phyloP scores from a whole-genome alignment of 2,113 vertebrate species.

The zebrafish (Danio rerio) region GRCz12tu NC_133176.1:26716501-26717000 shows the following conservation, averaged over 20 bases:
- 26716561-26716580: no score
- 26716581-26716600: no score
- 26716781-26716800: not conserved
- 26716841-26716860: not conserved
- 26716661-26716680: not conserved
- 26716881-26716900: conserved; percentile 16
- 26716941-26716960: conserved; percentile 70
- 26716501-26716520: no score
- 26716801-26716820: not conserved
- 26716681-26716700: not conserved
- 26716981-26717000: conserved; percentile 64
- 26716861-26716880: conserved; percentile 7
- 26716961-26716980: conserved; percentile 61
- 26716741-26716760: not conserved
- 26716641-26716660: no score
- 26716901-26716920: conserved; percentile 12
- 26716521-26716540: no score
- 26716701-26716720: not conserved
- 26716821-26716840: conserved; percentile 3
- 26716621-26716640: no score
- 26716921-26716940: conserved; percentile 67
- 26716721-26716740: not conserved
- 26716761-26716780: not conserved
- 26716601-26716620: no score
- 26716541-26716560: no score